Percentiles rank a stretch among this genome's conserved stretches.
Conservation (phyloP, 2,888 invertebrate genomes). For the Polydrusus tereticollis region DNA sequence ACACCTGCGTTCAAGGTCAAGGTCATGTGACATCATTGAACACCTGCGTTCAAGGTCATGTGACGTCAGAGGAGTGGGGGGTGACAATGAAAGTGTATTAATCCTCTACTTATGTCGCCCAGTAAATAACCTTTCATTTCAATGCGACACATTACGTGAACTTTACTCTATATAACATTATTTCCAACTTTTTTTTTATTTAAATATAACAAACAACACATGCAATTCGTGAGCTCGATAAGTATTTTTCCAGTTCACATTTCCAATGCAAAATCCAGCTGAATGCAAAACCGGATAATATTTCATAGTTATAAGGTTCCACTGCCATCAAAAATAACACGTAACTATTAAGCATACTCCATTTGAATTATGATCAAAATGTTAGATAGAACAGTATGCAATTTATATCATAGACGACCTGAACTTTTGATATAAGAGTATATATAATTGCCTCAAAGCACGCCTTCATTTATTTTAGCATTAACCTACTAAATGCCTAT, state of each 20-base stretch:
- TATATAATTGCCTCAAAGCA: slow-evolving; percentile 36
- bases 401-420: slow-evolving; percentile 32
- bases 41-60: no score
- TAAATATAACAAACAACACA: slow-evolving; percentile 13
- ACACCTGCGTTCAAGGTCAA: no score
- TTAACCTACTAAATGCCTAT: slow-evolving; percentile 2
- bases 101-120: no score
- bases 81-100: no score
- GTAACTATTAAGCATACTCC: slow-evolving; percentile 22
- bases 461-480: slow-evolving; percentile 10
- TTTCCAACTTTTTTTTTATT: slow-evolving; percentile 8
- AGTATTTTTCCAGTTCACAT: slow-evolving; percentile 3
- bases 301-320: slow-evolving; percentile 35
- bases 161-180: slow-evolving; percentile 6
- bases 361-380: slow-evolving; percentile 20
- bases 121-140: slow-evolving; percentile 21
- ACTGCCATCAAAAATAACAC: slow-evolving; percentile 42
- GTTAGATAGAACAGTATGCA: slow-evolving; percentile 24
- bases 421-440: slow-evolving; percentile 17
- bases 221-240: slow-evolving; percentile 20
- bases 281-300: slow-evolving; percentile 33
- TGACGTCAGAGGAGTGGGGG: no score
- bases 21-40: no score
- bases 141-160: slow-evolving; percentile 22
- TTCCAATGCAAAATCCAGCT: slow-evolving; percentile 17